Evolutionary conservation across 2,888 invertebrate species (phyloP).

Genomic region (Thereva nobilitata): DNA sequence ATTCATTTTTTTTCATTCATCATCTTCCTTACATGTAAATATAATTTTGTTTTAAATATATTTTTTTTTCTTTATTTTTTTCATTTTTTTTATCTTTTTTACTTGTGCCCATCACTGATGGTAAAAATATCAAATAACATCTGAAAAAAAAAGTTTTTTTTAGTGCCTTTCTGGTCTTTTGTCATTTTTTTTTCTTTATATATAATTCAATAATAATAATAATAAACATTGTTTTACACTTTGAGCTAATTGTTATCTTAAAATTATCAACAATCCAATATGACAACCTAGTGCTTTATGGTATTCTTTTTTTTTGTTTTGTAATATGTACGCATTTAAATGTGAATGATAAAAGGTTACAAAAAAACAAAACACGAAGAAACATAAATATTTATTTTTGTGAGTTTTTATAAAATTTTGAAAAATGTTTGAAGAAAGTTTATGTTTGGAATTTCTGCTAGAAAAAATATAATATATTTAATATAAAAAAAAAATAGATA

Average conservation of each 20-base stretch:
- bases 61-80: constrained; percentile 47
- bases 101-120: constrained; percentile 40
- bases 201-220: constrained; percentile 3
- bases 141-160: constrained; percentile 13
- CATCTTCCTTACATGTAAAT: constrained; percentile 39
- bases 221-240: constrained; percentile 29
- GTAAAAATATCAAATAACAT: constrained; percentile 36
- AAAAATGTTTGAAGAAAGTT: not conserved
- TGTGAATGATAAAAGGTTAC: not conserved
- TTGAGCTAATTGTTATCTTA: constrained; percentile 16
- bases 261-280: constrained; percentile 26
- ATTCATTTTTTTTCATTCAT: constrained; percentile 43
- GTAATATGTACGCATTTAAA: too few relatives aligned
- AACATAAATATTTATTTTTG: not conserved
- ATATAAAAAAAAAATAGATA: too few relatives aligned
- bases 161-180: constrained; percentile 8
- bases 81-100: constrained; percentile 33
- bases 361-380: not conserved
- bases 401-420: too few relatives aligned
- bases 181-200: constrained; percentile 15
- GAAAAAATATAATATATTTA: too few relatives aligned
- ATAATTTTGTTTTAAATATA: constrained; percentile 40
- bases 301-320: not conserved
- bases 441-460: too few relatives aligned
- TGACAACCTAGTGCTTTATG: not conserved